Conservation (phyloP, 2,888 invertebrate species). For the Leptopilina drosophilae region DNA sequence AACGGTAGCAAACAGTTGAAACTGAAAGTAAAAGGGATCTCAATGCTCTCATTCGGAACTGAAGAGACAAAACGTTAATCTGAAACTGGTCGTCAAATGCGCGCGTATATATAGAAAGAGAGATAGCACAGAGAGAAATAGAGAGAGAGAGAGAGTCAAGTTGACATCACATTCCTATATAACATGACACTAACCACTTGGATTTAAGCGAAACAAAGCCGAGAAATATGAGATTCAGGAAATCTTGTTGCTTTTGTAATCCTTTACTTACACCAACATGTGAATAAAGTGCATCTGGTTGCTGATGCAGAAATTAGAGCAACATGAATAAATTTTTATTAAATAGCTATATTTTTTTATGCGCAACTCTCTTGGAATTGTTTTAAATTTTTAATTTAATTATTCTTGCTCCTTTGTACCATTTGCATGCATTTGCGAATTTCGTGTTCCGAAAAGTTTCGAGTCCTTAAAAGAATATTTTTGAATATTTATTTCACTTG, state of each 20-base stretch:
- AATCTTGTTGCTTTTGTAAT: constrained; percentile 63
- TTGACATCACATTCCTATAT: constrained; percentile 56
- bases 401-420: no score
- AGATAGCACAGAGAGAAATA: not conserved
- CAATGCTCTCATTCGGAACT: constrained; percentile 50
- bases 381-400: no score
- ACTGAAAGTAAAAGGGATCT: constrained; percentile 61
- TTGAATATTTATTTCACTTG: no score
- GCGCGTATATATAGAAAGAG: not conserved
- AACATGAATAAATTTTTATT: no score
- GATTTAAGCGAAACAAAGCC: constrained; percentile 69
- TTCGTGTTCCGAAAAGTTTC: no score
- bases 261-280: constrained; percentile 42
- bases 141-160: not conserved
- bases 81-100: constrained; percentile 40
- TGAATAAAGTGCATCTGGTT: not conserved
- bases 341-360: no score
- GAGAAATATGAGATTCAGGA: constrained; percentile 69
- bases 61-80: constrained; percentile 44
- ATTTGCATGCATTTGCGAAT: no score
- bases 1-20: constrained; percentile 15
- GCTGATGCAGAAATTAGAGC: not conserved
- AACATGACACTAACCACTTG: constrained; percentile 68
- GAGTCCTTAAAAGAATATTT: no score
- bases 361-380: no score